phyloP scores from a whole-genome alignment of 1,140 invertebrate genomes.

The Bombus vancouverensis region DNA sequence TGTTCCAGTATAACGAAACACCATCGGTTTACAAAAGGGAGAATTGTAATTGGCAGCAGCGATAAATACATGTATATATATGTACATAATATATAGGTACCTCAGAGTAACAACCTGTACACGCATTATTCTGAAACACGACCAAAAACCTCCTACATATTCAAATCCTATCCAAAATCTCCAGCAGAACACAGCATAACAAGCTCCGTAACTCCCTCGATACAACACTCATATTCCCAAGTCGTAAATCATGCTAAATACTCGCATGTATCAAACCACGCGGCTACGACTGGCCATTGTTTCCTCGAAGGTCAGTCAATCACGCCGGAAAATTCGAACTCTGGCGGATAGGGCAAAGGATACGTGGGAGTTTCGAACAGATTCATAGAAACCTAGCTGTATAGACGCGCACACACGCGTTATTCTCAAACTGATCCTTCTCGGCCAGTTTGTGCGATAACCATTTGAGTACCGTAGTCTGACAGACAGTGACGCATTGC shows the following conservation, averaged over 20 bases:
- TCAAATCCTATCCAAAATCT: not conserved
- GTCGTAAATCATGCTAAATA: slow-evolving; percentile 16
- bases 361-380: not conserved
- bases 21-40: too few relatives aligned
- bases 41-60: too few relatives aligned
- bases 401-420: not conserved
- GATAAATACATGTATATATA: too few relatives aligned
- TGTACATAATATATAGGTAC: too few relatives aligned
- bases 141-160: not conserved
- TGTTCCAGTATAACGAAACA: not conserved
- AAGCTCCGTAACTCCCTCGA: not conserved
- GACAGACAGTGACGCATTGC: slow-evolving; percentile 80
- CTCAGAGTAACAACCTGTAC: not conserved
- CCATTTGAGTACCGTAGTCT: slow-evolving; percentile 73
- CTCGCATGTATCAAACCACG: not conserved
- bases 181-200: not conserved
- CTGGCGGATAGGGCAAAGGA: not conserved
- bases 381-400: not conserved
- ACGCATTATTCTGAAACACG: too few relatives aligned
- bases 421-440: not conserved
- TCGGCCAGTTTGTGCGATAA: slow-evolving; percentile 64
- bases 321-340: slow-evolving; percentile 1
- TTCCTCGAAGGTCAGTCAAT: not conserved
- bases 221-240: not conserved
- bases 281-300: not conserved